Percentiles rank a stretch among this genome's conserved stretches.
These are phyloP conservation scores for Parambassis ranga DNA, from an alignment of 2,797 vertebrate species.

Conservation along the genomic window DNA sequence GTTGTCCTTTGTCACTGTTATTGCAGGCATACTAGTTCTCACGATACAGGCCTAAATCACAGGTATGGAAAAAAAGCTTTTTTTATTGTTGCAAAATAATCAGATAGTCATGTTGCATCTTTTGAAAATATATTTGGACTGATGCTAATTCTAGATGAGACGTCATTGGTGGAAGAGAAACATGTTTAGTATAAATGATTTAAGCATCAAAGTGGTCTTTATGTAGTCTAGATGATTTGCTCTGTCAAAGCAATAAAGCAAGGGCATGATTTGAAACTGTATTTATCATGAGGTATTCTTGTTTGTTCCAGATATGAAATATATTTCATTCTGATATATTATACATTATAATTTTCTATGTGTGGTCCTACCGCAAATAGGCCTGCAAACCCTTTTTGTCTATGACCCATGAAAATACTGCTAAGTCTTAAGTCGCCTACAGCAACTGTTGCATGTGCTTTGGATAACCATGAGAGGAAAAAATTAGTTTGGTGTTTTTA, in stretches of 20 bases:
- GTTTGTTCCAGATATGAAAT: constrained; percentile 2
- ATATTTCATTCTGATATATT: constrained; percentile 4
- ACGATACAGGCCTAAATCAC: no score
- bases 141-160: no score
- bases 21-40: neutral
- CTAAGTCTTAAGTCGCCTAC: neutral
- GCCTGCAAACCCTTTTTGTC: constrained; percentile 1
- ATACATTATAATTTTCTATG: neutral
- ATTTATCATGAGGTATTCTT: no score
- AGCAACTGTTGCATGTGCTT: constrained; percentile 12
- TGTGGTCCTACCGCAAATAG: constrained; percentile 7
- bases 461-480: constrained; percentile 12
- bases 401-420: constrained; percentile 7
- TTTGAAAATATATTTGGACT: no score
- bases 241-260: neutral
- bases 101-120: no score
- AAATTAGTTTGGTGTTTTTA: neutral
- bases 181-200: neutral
- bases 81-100: no score
- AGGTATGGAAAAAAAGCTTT: no score
- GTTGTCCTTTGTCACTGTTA: no score
- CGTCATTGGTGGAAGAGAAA: neutral
- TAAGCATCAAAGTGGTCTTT: neutral
- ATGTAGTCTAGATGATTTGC: neutral
- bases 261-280: constrained; percentile 1